phyloP scores from a whole-genome alignment of 2,113 vertebrate species.

The Ceyx margarethae region DNA sequence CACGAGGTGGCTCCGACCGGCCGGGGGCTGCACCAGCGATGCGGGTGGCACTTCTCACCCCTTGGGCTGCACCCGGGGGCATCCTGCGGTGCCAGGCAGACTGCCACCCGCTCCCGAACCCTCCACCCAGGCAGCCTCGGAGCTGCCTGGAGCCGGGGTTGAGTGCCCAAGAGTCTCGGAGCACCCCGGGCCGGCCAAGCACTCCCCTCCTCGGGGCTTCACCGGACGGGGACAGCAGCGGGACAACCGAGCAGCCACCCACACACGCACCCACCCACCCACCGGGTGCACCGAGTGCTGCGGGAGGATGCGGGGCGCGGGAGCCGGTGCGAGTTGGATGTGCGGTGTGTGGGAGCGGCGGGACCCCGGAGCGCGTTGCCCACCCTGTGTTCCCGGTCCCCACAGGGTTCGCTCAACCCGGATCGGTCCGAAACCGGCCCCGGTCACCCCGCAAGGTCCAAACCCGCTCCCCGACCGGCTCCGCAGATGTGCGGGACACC shows the following conservation, averaged over 20 bases:
- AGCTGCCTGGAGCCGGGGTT: no score
- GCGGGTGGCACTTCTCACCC: background rate
- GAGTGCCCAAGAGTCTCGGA: background rate
- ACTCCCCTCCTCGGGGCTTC: background rate
- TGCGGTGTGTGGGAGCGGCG: background rate
- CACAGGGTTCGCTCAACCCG: no score
- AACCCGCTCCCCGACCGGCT: no score
- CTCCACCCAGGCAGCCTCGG: background rate
- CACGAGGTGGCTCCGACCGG: fast-evolving
- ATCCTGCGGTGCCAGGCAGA: no score
- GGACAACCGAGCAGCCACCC: background rate
- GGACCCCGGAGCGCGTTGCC: background rate
- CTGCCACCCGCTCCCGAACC: background rate
- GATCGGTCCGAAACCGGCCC: no score
- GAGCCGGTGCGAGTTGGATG: background rate
- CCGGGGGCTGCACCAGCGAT: background rate
- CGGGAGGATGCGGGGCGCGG: background rate
- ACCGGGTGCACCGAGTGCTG: background rate
- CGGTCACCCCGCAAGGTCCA: no score
- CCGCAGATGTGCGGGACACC: background rate
- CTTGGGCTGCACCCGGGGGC: fast-evolving
- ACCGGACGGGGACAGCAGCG: background rate
- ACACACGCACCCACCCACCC: background rate
- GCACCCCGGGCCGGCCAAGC: background rate
- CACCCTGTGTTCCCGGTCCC: no score